Base-by-base conservation (phyloP, 2,888 invertebrate genomes). In the Entomobrya proxima region DNA sequence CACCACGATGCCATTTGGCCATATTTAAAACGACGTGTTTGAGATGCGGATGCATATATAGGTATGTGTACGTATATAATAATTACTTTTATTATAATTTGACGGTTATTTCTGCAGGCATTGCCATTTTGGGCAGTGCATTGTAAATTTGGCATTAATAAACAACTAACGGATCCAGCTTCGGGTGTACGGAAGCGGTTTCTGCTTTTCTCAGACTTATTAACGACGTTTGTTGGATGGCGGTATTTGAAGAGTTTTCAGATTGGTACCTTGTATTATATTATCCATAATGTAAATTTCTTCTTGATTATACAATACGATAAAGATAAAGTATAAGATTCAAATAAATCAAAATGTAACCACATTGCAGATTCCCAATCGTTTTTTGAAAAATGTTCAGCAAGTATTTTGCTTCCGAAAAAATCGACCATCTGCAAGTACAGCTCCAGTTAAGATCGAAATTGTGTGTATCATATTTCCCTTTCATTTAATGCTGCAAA, bases 401-500 rank as follows among this genome's bases (percentile, higher is more conserved):
- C 13, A 44, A 44, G 44, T 44, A 15, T 44, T 15, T 47, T 47
- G 11, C 2, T 47, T 11, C 47, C 3, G 7, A 4, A 47, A 3
- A 55, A 50, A 32, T n/a, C 9, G 67, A 15, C n/a, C 18, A 18
- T 30, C 13, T 21, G 6, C 15, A 30, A 67, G 67, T 15, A 75
- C 15, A 55, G 67, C 32, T n/a, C 50, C 61, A n/a, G 30, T 24
- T 40, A 40, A 27, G 80, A 55, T 18, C 67, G 13, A 35, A 64
- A 78, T 64, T 37, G 13, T 50, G 37, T 24, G 37, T 37, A 37
- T 69, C 40, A 24, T 69, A 32, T 81, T 50, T 74, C 81, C 18
- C 27, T n/a, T 44, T 52, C 47, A 47, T 11, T 24, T 52, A 35
- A 21, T 18, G 11, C 24, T n/a, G n/a, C n/a, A n/a, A n/a, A n/a